Base-by-base conservation (phyloP, 2,797 vertebrate genomes). In the Pangasius djambal region DNA sequence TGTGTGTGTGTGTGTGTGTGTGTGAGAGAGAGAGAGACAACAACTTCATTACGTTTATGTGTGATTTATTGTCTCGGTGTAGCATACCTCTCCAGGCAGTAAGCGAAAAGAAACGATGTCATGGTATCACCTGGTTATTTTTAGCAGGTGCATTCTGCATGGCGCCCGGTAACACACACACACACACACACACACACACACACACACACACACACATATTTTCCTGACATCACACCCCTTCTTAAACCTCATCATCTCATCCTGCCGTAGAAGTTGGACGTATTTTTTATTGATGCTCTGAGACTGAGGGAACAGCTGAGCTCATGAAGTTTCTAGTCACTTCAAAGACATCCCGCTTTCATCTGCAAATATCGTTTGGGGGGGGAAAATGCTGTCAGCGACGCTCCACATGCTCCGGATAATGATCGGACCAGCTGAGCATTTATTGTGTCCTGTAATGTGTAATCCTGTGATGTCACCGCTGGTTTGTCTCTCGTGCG, bases 221-320 rank as follows among this genome's bases (percentile, higher is more conserved):
- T 86, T 50, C 18, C 28, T 48, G 85, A 20, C 63, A 55, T 83
- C 81, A 48, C 52, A 16, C 8, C n/a, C 74, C 48, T 0, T 85
- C 83, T 78, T 77, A 74, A 74, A n/a, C 67, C 89, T 63, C 84
- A 31, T 82, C 63, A 20, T 65, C 78, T 37, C 83, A 37, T 83
- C 31, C 25, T 48, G 28, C 57, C 2, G 1, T 50, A 84, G 48
- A 31, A 25, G 20, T 37, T 25, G 48, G 18, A 22, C 31, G 31
- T 61, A 25, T 34, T 48, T 75, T 48, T 40, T 37, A 55, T 70
- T 37, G 65, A 70, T 8, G 65, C 48, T 85, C 59, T 3, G 61
- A 69, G 48, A 65, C 69, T 59, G 22, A 89, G 88, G 89, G 92
- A 89, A 96, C 95, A 96, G 96, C 95, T 96, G 95, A 94, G 89